phyloP scores from a whole-genome alignment of 1,140 invertebrate genomes.

The Tribolium castaneum region DNA sequence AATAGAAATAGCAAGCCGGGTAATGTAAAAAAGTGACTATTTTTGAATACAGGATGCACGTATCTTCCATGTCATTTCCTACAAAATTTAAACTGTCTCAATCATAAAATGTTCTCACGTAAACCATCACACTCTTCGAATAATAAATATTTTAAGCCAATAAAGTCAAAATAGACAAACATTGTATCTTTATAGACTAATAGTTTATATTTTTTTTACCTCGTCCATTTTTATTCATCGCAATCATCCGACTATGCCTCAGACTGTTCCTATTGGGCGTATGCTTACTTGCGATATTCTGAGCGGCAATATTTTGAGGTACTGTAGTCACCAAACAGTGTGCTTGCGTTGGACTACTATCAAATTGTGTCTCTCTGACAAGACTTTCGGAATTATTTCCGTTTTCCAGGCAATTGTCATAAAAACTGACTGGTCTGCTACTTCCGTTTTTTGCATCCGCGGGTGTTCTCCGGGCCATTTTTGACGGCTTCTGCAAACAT shows the following conservation, averaged over 20 bases:
- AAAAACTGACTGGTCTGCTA: slow-evolving; percentile 32
- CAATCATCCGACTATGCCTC: slow-evolving; percentile 78
- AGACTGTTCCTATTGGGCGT: slow-evolving; percentile 78
- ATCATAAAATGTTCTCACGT: neutral
- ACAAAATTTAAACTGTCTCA: neutral
- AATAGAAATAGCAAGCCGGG: slow-evolving; percentile 3
- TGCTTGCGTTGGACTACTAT: slow-evolving; percentile 54
- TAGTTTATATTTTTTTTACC: slow-evolving; percentile 51
- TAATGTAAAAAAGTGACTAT: neutral
- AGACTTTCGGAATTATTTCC: slow-evolving; percentile 10
- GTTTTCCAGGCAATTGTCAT: slow-evolving; percentile 36
- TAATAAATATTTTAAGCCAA: neutral
- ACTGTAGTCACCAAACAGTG: slow-evolving; percentile 72
- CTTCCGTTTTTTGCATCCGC: slow-evolving; percentile 9
- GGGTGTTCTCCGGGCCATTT: neutral
- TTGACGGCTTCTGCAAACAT: no score
- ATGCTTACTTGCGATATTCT: slow-evolving; percentile 72
- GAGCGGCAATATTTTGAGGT: slow-evolving; percentile 74
- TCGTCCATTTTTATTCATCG: slow-evolving; percentile 65
- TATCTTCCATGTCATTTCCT: neutral
- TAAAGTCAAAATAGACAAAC: neutral
- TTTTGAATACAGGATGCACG: neutral
- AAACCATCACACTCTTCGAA: neutral
- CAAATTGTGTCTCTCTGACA: neutral
- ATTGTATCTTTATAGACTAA: neutral